phyloP scores from a whole-genome alignment of 2,113 vertebrate species.

The Bambusicola thoracicus region DNA sequence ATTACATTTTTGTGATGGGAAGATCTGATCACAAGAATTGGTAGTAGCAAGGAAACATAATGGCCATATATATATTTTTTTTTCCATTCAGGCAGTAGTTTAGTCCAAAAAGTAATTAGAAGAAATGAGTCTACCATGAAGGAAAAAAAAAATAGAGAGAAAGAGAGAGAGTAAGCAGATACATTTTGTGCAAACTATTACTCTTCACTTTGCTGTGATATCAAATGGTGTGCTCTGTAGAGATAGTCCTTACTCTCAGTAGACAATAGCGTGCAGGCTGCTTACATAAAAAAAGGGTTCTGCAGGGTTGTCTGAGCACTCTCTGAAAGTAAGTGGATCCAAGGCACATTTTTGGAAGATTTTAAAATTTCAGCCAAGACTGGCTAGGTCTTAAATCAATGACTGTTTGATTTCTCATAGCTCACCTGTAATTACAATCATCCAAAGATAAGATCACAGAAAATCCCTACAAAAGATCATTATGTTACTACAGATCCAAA shows the following conservation, averaged over 20 bases:
- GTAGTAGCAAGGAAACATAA: neutral
- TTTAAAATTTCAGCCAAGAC: slow-evolving; percentile 23
- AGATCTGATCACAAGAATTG: slow-evolving; percentile 6
- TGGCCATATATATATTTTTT: neutral
- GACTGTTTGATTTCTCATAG: neutral
- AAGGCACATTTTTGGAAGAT: neutral
- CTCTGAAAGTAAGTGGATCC: neutral
- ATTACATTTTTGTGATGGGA: neutral
- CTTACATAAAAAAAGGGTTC: neutral
- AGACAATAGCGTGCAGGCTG: neutral
- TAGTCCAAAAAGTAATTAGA: slow-evolving; percentile 17
- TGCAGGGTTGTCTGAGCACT: neutral
- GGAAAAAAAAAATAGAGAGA: neutral
- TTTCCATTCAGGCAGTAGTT: neutral
- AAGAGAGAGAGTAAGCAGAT: neutral
- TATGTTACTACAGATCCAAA: neutral
- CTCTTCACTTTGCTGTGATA: neutral
- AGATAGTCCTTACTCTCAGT: neutral
- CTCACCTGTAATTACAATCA: neutral
- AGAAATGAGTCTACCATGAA: neutral
- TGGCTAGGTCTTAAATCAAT: neutral
- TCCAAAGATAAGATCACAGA: neutral
- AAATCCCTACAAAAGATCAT: neutral
- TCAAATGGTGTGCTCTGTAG: neutral
- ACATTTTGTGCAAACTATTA: neutral